Evolutionary conservation across 2,888 invertebrate species (phyloP), one percentile per base, ranked within the genome.

Genomic region (Nymphalis urticae): DNA sequence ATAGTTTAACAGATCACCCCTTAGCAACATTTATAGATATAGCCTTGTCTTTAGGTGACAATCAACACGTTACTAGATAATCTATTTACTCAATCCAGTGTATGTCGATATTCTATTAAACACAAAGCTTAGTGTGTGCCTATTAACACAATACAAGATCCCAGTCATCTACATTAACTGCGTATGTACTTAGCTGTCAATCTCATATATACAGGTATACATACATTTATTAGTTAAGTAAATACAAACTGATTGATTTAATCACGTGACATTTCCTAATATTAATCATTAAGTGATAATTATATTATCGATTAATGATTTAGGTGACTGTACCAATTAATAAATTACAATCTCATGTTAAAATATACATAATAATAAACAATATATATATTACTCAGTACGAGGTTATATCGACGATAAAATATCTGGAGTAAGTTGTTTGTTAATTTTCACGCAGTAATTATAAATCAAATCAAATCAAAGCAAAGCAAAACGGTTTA

Each of bases 71-170:
- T 21, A 42, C 42, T 47, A 16, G n/a, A 42, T 65, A 62, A 68
- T 71, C 62, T 63, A 36, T 65, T 71, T 68, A 62, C 48, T 53
- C 59, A 50, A 63, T 13, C 10, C 48, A 54, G 79, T 79, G 77
- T 79, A 78, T 80, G 42, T 66, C 58, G 27, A 19, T 36, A 58
- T 63, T 50, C 48, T 24, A 66, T 62, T 32, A 32, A 64, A 62
- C 58, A 67, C 67, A 69, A 69, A 69, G 62, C 59, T 48, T 24
- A 61, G 62, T 72, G 59, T 69, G 54, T 67, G 47, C 56, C 64
- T 66, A 72, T 70, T 72, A 72, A 66, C 70, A 72, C 53, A 48
- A 62, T 48, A 70, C 61, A 64, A 62, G 62, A 59, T 62, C 63
- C 10, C 60, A 48, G 50, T 67, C 42, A 62, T 58, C 58, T 24